These are phyloP conservation scores for Blera fallax DNA, from an alignment of 2,888 invertebrate genomes.

Conservation along the genomic window DNA sequence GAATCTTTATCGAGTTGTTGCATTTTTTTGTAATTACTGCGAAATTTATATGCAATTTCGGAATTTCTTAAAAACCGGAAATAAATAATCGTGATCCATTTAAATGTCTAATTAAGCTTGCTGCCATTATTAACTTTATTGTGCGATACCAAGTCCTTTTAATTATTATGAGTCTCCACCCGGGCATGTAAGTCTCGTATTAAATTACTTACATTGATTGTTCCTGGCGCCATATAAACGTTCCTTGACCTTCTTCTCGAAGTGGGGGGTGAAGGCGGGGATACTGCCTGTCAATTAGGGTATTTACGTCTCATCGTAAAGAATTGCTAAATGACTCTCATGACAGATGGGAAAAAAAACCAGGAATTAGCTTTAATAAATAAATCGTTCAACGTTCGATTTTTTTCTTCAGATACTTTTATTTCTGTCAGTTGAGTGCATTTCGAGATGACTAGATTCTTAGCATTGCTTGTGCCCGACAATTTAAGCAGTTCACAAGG, in stretches of 20 bases:
- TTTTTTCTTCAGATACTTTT: neutral
- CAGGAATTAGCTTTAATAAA: neutral
- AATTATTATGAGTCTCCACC: conserved; percentile 3
- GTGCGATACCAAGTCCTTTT: conserved; percentile 5
- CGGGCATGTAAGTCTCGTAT: neutral
- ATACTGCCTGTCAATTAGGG: neutral
- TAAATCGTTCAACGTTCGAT: neutral
- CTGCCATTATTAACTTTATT: neutral
- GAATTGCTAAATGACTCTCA: neutral
- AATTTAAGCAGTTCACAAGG: too few species aligned
- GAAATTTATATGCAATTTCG: neutral
- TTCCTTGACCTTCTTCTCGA: conserved; percentile 18
- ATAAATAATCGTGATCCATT: neutral
- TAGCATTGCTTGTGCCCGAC: too few species aligned
- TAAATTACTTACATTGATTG: conserved; percentile 17
- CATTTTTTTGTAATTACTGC: neutral
- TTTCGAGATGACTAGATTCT: too few species aligned
- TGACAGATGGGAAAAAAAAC: neutral
- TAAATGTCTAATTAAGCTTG: conserved; percentile 17
- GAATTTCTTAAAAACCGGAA: neutral
- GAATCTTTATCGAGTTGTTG: neutral
- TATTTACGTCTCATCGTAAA: neutral
- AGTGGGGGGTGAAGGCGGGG: too few species aligned
- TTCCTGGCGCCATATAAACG: conserved; percentile 15
- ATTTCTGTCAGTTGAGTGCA: neutral